Percentiles rank a stretch among this genome's conserved stretches.
Evolutionary conservation across 2,888 invertebrate genomes (phyloP).

Genomic region (Apoderus coryli): DNA sequence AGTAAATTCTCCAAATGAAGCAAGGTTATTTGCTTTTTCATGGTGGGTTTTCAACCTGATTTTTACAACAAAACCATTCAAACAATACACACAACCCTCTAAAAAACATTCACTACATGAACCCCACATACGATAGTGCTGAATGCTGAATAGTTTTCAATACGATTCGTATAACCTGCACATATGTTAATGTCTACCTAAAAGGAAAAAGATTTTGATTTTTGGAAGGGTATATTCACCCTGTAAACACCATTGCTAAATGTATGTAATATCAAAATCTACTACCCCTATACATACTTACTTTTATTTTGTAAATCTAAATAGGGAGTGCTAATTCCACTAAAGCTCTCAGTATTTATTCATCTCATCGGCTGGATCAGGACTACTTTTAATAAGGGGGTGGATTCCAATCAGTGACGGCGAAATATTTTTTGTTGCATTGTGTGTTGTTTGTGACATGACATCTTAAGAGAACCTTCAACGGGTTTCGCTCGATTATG

Average conservation of each 20-base stretch:
- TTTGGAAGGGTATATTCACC: constrained; percentile 8
- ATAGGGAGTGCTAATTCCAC: constrained; percentile 31
- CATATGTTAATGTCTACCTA: constrained; percentile 33
- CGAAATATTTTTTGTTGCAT: not conserved
- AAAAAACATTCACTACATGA: no score
- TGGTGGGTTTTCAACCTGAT: no score
- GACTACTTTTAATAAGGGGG: constrained; percentile 29
- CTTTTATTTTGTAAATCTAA: constrained; percentile 23
- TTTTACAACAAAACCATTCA: no score
- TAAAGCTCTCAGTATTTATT: constrained; percentile 30
- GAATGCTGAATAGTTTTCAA: constrained; percentile 34
- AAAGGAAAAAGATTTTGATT: constrained; percentile 23
- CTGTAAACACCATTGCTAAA: not conserved
- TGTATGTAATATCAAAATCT: constrained; percentile 21
- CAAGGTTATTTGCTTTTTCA: no score
- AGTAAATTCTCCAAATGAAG: no score
- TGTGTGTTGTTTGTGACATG: no score
- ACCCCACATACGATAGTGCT: no score
- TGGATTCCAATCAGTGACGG: constrained; percentile 19
- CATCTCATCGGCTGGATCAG: constrained; percentile 29
- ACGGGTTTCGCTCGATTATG: no score
- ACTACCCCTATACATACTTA: no score
- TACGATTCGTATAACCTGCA: constrained; percentile 35
- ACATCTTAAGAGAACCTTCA: no score
- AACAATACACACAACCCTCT: no score